Percentiles rank a stretch among this genome's conserved stretches.
Evolutionary conservation across 53 echinoderm and acorn worm genomes (phyloP).

Genomic region (Echinarachnius parma): DNA sequence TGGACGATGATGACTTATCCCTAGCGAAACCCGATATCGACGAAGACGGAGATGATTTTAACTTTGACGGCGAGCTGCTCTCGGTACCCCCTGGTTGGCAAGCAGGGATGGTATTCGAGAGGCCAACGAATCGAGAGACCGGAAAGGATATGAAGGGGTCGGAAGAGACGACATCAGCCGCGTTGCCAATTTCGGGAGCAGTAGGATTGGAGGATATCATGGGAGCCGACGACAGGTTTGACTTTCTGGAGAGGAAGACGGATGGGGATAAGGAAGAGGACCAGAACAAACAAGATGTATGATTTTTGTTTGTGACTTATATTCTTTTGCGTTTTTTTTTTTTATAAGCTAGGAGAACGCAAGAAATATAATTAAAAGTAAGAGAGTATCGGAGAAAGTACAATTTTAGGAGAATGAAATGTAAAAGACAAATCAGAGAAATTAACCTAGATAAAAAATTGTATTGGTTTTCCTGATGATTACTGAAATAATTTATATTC

Average conservation of each 20-base stretch:
- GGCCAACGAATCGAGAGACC: constrained; percentile 6
- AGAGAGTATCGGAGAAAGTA: too few species aligned
- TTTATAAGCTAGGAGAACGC: too few species aligned
- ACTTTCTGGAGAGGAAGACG: constrained; percentile 57
- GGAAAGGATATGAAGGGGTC: not conserved
- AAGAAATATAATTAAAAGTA: too few species aligned
- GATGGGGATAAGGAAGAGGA: constrained; percentile 30
- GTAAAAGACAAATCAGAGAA: too few species aligned
- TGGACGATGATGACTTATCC: constrained; percentile 40
- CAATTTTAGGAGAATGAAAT: too few species aligned
- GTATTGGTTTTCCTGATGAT: too few species aligned
- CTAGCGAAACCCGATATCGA: constrained; percentile 32
- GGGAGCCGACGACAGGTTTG: constrained; percentile 61
- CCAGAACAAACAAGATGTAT: not conserved
- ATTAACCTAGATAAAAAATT: too few species aligned
- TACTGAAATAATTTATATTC: too few species aligned
- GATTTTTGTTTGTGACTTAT: too few species aligned
- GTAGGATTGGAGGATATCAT: constrained; percentile 67
- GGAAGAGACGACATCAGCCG: too few species aligned
- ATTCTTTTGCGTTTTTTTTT: too few species aligned
- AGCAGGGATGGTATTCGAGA: constrained; percentile 71
- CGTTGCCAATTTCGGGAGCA: too few species aligned
- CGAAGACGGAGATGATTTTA: constrained; percentile 59
- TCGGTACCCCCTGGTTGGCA: constrained; percentile 74
- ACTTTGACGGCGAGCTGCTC: constrained; percentile 65